phyloP scores from a whole-genome alignment of 37 sponge, comb jelly and placozoan species.

The Cladorhizidae sp. region DNA sequence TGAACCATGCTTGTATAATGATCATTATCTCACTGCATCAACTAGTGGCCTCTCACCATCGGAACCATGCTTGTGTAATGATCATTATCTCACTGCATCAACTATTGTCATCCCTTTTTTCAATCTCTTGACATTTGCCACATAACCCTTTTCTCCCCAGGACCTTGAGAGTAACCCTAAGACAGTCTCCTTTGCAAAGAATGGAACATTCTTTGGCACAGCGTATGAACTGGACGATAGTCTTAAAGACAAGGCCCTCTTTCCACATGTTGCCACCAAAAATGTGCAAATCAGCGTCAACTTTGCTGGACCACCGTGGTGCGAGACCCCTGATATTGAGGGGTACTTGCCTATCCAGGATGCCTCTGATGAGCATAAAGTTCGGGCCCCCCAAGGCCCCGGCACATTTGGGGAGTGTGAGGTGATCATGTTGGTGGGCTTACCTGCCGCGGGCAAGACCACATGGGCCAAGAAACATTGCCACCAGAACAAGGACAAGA shows the following conservation, averaged over 20 bases:
- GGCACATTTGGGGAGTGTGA: slow-evolving; percentile 13
- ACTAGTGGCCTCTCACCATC: too few relatives aligned
- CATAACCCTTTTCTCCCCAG: slow-evolving; percentile 37
- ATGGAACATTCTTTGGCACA: slow-evolving; percentile 70
- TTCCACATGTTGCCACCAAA: slow-evolving; percentile 86
- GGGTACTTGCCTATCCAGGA: slow-evolving; percentile 41
- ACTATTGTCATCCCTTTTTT: too few relatives aligned
- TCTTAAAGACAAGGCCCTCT: slow-evolving; percentile 48
- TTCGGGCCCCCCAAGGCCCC: slow-evolving; percentile 16
- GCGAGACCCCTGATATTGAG: slow-evolving; percentile 27
- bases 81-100: too few relatives aligned
- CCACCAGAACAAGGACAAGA: slow-evolving; percentile 59
- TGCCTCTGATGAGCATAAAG: slow-evolving; percentile 34
- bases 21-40: too few relatives aligned
- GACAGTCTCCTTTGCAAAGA: slow-evolving; percentile 88
- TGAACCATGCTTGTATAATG: too few relatives aligned
- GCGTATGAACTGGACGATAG: slow-evolving; percentile 45
- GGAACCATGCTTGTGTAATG: too few relatives aligned
- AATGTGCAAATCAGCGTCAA: slow-evolving; percentile 76
- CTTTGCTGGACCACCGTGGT: slow-evolving; percentile 37
- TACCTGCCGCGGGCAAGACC: slow-evolving; percentile 97
- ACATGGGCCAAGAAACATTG: slow-evolving; percentile 89
- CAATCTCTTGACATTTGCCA: too few relatives aligned
- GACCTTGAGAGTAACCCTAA: slow-evolving; percentile 65
- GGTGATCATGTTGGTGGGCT: slow-evolving; percentile 87